Conservation (phyloP, 92 coral and sea anemone species). For the Actinernus sp. region DNA sequence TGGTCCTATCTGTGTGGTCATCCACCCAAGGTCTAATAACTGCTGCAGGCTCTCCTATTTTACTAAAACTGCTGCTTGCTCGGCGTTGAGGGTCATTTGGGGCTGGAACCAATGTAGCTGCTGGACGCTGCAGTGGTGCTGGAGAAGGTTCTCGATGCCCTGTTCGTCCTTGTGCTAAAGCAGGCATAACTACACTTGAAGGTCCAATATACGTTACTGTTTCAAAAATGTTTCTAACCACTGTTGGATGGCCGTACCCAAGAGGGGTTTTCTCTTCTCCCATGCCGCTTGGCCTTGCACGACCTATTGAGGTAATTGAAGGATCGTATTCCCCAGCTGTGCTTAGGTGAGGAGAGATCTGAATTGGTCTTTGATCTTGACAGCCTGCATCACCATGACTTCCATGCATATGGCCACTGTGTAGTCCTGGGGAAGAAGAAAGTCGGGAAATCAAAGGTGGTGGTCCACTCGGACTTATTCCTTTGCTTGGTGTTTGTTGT, state of each 20-base stretch:
- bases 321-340: background rate
- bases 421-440: constrained; percentile 37
- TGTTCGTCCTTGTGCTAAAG: background rate
- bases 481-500: constrained; percentile 3
- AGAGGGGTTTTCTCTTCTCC: constrained; percentile 3
- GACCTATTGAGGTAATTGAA: background rate
- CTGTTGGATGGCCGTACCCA: constrained; percentile 4
- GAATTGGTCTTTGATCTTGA: background rate
- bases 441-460: constrained; percentile 78
- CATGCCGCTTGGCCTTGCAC: background rate
- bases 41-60: constrained; percentile 12
- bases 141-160: background rate
- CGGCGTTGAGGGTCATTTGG: background rate
- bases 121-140: constrained; percentile 5
- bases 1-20: constrained; percentile 3
- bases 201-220: constrained; percentile 61
- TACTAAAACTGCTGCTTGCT: constrained; percentile 8
- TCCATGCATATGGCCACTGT: constrained; percentile 1
- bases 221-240: constrained; percentile 78
- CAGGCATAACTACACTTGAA: background rate
- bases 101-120: background rate
- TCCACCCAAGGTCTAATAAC: background rate
- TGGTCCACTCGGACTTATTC: constrained; percentile 61
- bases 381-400: background rate
- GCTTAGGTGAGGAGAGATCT: background rate